phyloP scores from a whole-genome alignment of 2,113 vertebrate genomes.

The Platichthys flesus region DNA sequence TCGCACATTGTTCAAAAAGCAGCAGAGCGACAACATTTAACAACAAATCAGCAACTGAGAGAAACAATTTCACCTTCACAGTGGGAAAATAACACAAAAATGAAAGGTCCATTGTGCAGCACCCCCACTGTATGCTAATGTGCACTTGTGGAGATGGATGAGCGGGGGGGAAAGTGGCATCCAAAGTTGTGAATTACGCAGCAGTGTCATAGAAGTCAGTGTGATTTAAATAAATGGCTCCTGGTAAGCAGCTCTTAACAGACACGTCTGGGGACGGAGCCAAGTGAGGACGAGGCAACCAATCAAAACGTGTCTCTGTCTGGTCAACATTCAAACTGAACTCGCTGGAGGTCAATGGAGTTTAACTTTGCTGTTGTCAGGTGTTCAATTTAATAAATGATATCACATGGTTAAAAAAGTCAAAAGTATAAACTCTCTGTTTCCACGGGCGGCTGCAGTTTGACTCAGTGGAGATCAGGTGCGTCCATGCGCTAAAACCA shows the following conservation, averaged over 20 bases:
- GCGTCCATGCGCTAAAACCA: slow-evolving; percentile 1
- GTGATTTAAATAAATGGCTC: slow-evolving; percentile 58
- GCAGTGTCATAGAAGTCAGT: slow-evolving; percentile 54
- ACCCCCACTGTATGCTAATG: slow-evolving; percentile 53
- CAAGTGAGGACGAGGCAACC: slow-evolving; percentile 37
- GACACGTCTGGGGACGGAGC: slow-evolving; percentile 35
- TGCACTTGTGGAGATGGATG: slow-evolving; percentile 45
- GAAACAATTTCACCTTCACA: slow-evolving; percentile 4
- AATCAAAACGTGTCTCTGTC: slow-evolving; percentile 30
- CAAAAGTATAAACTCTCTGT: too few relatives aligned
- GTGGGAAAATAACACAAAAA: background rate
- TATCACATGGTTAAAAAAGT: too few relatives aligned
- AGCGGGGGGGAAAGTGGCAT: slow-evolving; percentile 10
- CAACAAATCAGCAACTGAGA: background rate
- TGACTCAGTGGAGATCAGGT: background rate
- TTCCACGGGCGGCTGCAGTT: background rate
- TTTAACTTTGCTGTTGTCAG: background rate
- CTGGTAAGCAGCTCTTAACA: slow-evolving; percentile 29
- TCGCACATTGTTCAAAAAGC: background rate
- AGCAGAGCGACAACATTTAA: background rate
- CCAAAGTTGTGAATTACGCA: slow-evolving; percentile 57
- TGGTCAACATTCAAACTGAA: slow-evolving; percentile 30
- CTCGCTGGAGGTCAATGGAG: slow-evolving; percentile 1
- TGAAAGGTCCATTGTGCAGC: slow-evolving; percentile 26
- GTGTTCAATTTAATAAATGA: too few relatives aligned